Base-by-base conservation (phyloP, 1,140 invertebrate genomes). In the Drosophila erecta region DNA sequence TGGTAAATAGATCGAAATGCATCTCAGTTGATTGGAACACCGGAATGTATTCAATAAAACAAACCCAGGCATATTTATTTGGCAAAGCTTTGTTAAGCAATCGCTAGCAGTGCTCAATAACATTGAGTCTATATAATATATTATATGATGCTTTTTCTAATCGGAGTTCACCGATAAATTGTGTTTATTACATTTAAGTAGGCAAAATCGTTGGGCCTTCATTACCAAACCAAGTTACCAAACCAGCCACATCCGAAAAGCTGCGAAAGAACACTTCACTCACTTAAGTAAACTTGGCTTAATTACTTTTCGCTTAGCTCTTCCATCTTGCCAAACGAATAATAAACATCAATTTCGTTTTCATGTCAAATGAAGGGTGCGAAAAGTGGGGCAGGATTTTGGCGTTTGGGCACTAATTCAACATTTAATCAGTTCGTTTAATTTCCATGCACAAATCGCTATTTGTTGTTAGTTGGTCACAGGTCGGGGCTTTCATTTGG, bases 381-480 rank as follows among this genome's bases (percentile, higher is more conserved):
- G 30, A 40, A 58, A 35, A 54, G 17, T 33, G 43, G 8, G 2
- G 14, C 20, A 4, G 41, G 59, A n/a, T 27, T 43, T 17, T 20
- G 30, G 27, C 30, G 55, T 14, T 61, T 17, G 27, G 60, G 30
- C 47, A 46, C 54, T 56, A 81, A 69, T 87, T 86, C 72, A 79
- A 78, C 74, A 86, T 86, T 87, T 87, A 86, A 86, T 79, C 78
- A 77, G 61, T 71, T 81, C 62, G 71, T 70, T 86, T 76, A 81
- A 86, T 87, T 81, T 79, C 67, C 46, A 72, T 79, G 71, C 58
- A 71, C 58, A 84, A 83, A 70, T 79, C 49, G 55, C 35, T 62
- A 47, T 69, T 76, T 57, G 50, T 59, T 65, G 58, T 71, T 67
- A 33, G 38, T 46, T 58, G 51, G 77, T 70, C 73, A 77, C 78